Percentiles rank a stretch among this genome's conserved stretches.
These are phyloP conservation scores for Caenorhabditis macrosperma DNA, from an alignment of 2,888 invertebrate species.

Conservation along the genomic window DNA sequence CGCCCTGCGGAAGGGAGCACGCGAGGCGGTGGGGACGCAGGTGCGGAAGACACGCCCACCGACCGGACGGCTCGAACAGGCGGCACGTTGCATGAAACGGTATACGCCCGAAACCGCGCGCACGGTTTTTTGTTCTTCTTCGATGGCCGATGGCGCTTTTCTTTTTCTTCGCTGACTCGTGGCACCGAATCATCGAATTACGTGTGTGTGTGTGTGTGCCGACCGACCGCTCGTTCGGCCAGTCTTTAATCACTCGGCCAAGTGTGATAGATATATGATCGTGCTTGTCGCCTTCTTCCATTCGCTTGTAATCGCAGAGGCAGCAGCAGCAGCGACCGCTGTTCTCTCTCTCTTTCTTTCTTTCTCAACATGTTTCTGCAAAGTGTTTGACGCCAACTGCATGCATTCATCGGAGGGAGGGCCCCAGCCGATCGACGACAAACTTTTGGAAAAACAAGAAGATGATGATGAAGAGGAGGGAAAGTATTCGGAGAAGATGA, in stretches of 20 bases:
- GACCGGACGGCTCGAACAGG: slow-evolving; percentile 13
- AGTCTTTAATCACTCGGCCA: slow-evolving; percentile 7
- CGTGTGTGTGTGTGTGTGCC: too few relatives aligned
- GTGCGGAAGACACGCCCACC: slow-evolving; percentile 7
- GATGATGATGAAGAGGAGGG: slow-evolving; percentile 8
- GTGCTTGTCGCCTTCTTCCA: slow-evolving; percentile 29
- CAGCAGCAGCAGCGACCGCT: slow-evolving; percentile 7
- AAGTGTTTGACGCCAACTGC: slow-evolving; percentile 41
- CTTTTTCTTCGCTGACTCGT: slow-evolving; percentile 6
- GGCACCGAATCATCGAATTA: slow-evolving; percentile 40
- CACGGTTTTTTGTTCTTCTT: slow-evolving; percentile 23
- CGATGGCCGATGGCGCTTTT: slow-evolving; percentile 5
- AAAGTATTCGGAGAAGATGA: background rate
- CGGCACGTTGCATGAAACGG: slow-evolving; percentile 37
- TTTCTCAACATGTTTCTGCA: slow-evolving; percentile 45
- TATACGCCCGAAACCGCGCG: slow-evolving; percentile 40
- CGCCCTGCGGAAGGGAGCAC: slow-evolving; percentile 5
- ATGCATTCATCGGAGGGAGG: too few relatives aligned
- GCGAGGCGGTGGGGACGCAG: slow-evolving; percentile 12
- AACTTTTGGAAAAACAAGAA: slow-evolving; percentile 36
- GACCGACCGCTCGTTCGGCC: slow-evolving; percentile 24
- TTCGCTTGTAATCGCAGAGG: slow-evolving; percentile 18
- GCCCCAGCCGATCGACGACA: too few relatives aligned
- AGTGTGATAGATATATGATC: slow-evolving; percentile 51
- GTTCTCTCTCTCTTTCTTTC: slow-evolving; percentile 14